Base-by-base conservation (phyloP, 2,888 invertebrate genomes). In the Phragmatobia fuliginosa region DNA sequence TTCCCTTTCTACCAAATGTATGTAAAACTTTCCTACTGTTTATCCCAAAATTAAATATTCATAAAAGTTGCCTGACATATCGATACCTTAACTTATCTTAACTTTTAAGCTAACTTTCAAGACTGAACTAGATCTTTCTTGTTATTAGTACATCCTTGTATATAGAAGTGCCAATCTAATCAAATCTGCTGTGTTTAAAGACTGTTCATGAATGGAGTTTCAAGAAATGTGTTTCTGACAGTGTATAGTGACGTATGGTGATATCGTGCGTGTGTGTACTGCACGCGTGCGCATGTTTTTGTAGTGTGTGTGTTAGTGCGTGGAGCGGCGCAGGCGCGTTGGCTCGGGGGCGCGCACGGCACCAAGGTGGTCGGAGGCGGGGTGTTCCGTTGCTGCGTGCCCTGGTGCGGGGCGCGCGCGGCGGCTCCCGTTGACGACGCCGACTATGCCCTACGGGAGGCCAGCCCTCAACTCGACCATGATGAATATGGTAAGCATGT, bases 381-480 rank as follows among this genome's bases (percentile, higher is more conserved):
- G 96, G 96, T 97, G 96, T 97, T 97, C 96, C 97, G 97, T 96
- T 97, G 97, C 96, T 97, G 97, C 96, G 96, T 97, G 96, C 97
- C 97, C 96, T 97, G 97, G 96, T 97, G 97, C 96, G 97, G 97
- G 94, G 95, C 95, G 95, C 95, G 95, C 96, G 96, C 96, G 96
- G 96, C 97, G 94, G 93, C 96, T 93, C 96, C 96, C 94, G 94
- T 94, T 87, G 94, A 96, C 95, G 96, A 96, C 91, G 96, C 96
- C 86, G 91, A 91, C 81, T 89, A 93, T 91, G 94, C 94, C 79
- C 88, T 94, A 73, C 88, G 91, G 73, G 95, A 94, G 76, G 93
- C 92, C 85, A 95, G 92, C 84, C 93, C 94, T 74, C 89, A 89
- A 74, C 91, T 90, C 68, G 87, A 88, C 65, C 90, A 88, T 66